Base-by-base conservation (phyloP, 1,140 invertebrate genomes). In the Drosophila orena region DNA sequence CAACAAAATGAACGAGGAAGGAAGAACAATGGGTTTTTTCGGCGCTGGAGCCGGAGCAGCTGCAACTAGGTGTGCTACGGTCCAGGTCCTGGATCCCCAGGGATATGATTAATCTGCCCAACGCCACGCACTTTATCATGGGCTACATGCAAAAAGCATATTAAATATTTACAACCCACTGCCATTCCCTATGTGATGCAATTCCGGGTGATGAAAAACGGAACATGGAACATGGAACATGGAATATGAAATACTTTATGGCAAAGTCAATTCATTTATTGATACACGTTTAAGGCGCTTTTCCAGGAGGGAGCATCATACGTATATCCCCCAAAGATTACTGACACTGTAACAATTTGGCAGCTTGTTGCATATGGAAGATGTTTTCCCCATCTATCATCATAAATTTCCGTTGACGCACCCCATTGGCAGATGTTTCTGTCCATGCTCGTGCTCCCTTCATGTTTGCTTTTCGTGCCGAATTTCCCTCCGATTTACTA, bases 101-200 rank as follows among this genome's bases (percentile, higher is more conserved):
- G 64, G 57, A 59, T 74, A 80, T 88, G 84, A 88, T 88, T 88
- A 88, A 89, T 88, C 84, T 88, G 79, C 68, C 77, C 79, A 72
- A 70, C 50, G 69, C 65, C 62, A 77, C 84, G 80, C 79, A 89
- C 84, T 88, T 89, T 79, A 79, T 88, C 83, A 89, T 77, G 66
- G 58, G 71, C 53, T 52, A 64, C 58, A 49, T 79, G 70, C 70
- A 59, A 64, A 75, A 78, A 78, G 60, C 42, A 53, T 88, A 89
- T 88, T 84, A 88, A 89, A 89, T 89, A 88, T 89, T 88, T 79
- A 88, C 81, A 57, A 54, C 78, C 30, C 42, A 49, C 43, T 46
- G 30, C 58, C 44, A 47, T 38, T 30, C 27, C n/a, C 54, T 53
- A 61, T 70, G 66, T 76, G 62, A 68, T 74, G 60, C 69, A 66